Conservation (phyloP, 2,113 vertebrate genomes). For the Solea senegalensis region DNA sequence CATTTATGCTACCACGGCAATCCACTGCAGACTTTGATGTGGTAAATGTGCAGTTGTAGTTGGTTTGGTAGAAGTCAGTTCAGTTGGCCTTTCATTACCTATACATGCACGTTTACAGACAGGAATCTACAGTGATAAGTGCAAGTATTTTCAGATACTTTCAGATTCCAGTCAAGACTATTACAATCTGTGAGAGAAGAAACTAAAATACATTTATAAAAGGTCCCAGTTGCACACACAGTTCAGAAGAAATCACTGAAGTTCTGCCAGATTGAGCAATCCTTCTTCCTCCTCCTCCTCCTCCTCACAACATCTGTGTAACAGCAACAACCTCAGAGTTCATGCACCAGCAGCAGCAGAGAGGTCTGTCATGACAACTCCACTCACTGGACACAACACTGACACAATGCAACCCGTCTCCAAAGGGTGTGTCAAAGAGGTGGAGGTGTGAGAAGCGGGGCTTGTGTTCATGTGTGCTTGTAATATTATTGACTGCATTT, state of each 20-base stretch:
- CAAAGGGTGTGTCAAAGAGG: not conserved
- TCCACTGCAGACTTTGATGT: constrained; percentile 1
- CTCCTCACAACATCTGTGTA: constrained; percentile 50
- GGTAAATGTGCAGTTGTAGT: not conserved
- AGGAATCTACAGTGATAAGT: constrained; percentile 5
- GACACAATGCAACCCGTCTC: not conserved
- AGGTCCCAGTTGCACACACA: not conserved
- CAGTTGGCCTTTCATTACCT: no score
- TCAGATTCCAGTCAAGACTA: no score
- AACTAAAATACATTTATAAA: not conserved
- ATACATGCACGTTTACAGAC: not conserved
- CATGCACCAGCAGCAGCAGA: constrained; percentile 8
- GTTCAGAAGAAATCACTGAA: constrained; percentile 25
- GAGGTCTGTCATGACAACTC: constrained; percentile 13
- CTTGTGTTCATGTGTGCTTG: constrained; percentile 3
- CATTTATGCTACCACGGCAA: constrained; percentile 22
- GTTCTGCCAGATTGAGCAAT: not conserved
- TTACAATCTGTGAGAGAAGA: not conserved
- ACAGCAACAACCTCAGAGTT: constrained; percentile 16
- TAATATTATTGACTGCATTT: not conserved
- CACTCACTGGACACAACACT: not conserved
- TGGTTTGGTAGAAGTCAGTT: not conserved
- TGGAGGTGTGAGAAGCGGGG: constrained; percentile 13
- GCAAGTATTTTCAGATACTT: no score
- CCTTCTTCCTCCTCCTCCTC: constrained; percentile 40